Percentiles rank a stretch among this genome's conserved stretches.
Conservation (phyloP, 2,888 invertebrate genomes). For the Caenorhabditis sp. region DNA sequence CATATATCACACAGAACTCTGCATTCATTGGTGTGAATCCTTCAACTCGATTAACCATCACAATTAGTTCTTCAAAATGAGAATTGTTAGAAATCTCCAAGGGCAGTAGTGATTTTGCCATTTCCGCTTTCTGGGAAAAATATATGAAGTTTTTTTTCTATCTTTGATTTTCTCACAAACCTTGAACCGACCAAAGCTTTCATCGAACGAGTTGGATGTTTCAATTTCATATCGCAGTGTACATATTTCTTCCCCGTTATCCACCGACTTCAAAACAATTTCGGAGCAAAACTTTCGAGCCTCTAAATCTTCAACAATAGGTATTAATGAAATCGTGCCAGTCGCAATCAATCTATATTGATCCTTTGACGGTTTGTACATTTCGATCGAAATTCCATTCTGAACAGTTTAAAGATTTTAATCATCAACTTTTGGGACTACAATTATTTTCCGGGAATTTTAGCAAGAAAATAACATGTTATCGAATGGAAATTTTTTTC, state of each 20-base stretch:
- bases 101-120: slow-evolving; percentile 26
- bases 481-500: too few species aligned
- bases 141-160: too few species aligned
- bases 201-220: slow-evolving; percentile 17
- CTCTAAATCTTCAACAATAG: slow-evolving; percentile 43
- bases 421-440: too few species aligned
- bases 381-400: slow-evolving; percentile 65
- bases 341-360: slow-evolving; percentile 53
- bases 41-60: slow-evolving; percentile 26
- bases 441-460: too few species aligned
- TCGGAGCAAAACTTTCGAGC: slow-evolving; percentile 27
- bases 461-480: too few species aligned
- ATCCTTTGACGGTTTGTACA: slow-evolving; percentile 58
- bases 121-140: slow-evolving; percentile 21
- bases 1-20: slow-evolving; percentile 48
- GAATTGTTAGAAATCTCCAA: slow-evolving; percentile 5
- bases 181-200: slow-evolving; percentile 31
- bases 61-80: slow-evolving; percentile 11
- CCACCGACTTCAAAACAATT: slow-evolving; percentile 24
- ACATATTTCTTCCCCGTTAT: slow-evolving; percentile 27
- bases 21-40: slow-evolving; percentile 5
- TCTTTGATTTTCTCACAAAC: neutral
- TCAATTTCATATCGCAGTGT: slow-evolving; percentile 34
- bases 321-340: slow-evolving; percentile 54
- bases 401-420: slow-evolving; percentile 23